phyloP scores from a whole-genome alignment of 2,797 vertebrate genomes.

The Clarias laeviceps region DNA sequence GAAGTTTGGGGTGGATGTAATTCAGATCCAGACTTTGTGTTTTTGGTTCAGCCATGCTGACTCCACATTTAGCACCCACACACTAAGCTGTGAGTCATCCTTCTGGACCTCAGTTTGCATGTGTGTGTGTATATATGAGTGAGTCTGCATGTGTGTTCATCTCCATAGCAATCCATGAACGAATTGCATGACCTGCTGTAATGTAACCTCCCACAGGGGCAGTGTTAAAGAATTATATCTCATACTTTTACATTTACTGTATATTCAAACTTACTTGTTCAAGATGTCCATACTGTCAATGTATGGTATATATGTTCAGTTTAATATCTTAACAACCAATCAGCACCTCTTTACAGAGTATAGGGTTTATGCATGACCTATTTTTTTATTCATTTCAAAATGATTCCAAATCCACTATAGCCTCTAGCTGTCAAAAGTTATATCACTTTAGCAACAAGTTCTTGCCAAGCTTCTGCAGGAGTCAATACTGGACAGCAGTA shows the following conservation, averaged over 20 bases:
- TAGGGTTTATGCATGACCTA: slow-evolving; percentile 11
- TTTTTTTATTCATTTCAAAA: slow-evolving; percentile 10
- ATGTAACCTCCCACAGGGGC: background rate
- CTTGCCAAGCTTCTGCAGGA: slow-evolving; percentile 71
- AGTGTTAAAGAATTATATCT: background rate
- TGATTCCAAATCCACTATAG: slow-evolving; percentile 36
- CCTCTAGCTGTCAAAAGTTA: slow-evolving; percentile 49
- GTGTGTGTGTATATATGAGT: slow-evolving; percentile 22
- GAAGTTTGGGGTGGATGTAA: slow-evolving; percentile 40
- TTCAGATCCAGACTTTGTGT: slow-evolving; percentile 36
- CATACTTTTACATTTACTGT: slow-evolving; percentile 1
- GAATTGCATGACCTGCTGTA: slow-evolving; percentile 2
- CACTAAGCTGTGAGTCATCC: slow-evolving; percentile 56
- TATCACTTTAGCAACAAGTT: slow-evolving; percentile 58
- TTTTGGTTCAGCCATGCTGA: slow-evolving; percentile 53
- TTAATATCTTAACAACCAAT: background rate
- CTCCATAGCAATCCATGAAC: background rate
- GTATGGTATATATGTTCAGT: background rate
- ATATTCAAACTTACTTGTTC: background rate
- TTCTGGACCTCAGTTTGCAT: slow-evolving; percentile 34
- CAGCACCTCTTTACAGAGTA: background rate
- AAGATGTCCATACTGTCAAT: background rate
- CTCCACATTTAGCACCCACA: slow-evolving; percentile 59
- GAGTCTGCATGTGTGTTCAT: slow-evolving; percentile 28
- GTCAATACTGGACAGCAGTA: slow-evolving; percentile 66